These are phyloP conservation scores for Ovis canadensis DNA, from an alignment of 2,113 vertebrate species.

Conservation along the genomic window DNA sequence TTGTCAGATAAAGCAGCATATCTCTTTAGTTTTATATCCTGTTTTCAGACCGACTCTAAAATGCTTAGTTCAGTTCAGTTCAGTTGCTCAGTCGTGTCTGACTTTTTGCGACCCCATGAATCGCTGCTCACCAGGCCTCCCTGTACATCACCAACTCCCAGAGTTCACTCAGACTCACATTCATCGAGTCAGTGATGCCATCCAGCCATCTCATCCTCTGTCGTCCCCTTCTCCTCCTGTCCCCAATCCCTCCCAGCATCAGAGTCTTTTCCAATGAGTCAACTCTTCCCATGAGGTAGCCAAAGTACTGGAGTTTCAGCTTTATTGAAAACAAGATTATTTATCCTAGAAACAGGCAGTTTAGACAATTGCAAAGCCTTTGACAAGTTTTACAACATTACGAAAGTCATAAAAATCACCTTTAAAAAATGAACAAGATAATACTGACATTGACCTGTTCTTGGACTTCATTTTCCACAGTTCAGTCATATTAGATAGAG, in stretches of 20 bases:
- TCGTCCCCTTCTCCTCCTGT: no score
- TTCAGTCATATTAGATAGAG: neutral
- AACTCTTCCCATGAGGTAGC: no score
- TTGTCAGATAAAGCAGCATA: neutral
- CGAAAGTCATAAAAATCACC: neutral
- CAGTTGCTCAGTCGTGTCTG: no score
- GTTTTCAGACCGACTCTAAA: neutral
- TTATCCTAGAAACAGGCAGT: neutral
- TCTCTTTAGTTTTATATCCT: neutral
- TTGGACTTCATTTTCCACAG: constrained; percentile 32
- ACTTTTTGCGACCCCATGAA: no score
- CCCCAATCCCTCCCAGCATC: no score
- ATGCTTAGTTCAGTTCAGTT: neutral
- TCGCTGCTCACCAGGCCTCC: no score
- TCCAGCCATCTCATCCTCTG: no score
- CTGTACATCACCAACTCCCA: no score
- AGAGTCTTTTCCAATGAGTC: no score
- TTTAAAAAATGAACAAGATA: neutral
- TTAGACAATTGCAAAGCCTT: neutral
- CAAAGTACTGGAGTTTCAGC: no score
- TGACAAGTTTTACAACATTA: neutral
- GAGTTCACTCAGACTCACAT: no score
- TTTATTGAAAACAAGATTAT: neutral
- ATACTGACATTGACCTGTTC: constrained; percentile 9
- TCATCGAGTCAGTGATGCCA: no score